phyloP scores from a whole-genome alignment of 2,113 vertebrate species.

The Trichechus manatus region DNA sequence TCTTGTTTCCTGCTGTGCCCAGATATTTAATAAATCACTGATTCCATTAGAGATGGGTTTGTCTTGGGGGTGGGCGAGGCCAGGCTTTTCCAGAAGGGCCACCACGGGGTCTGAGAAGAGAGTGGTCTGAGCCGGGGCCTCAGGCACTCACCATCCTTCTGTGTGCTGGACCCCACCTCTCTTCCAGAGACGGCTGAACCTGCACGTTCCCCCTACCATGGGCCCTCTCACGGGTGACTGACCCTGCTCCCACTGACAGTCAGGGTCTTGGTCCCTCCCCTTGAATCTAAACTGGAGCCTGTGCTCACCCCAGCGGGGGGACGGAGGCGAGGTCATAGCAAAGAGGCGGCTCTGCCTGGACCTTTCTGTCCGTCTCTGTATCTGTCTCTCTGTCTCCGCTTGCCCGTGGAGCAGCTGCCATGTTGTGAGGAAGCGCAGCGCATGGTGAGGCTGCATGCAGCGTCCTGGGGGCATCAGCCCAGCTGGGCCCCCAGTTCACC shows the following conservation, averaged over 20 bases:
- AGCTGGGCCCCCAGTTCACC: not conserved
- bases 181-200: not conserved
- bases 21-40: conserved; percentile 74
- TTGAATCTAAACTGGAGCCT: not conserved
- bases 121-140: not conserved
- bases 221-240: not conserved
- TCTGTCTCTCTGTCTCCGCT: not conserved
- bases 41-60: not conserved
- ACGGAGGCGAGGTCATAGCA: too few species aligned
- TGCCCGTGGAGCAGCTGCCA: not conserved
- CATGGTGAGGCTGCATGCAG: rapidly evolving
- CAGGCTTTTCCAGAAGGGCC: not conserved
- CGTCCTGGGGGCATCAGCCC: not conserved
- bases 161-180: not conserved
- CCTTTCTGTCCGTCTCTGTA: too few species aligned
- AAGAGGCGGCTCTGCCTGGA: not conserved
- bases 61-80: not conserved
- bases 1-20: conserved; percentile 52
- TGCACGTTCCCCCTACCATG: not conserved
- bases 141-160: too few species aligned
- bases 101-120: not conserved
- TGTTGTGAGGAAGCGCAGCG: rapidly evolving
- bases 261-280: not conserved
- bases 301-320: not conserved
- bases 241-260: too few species aligned